Conservation (phyloP, 92 coral and sea anemone genomes). For the Umimayanthus kanabou region DNA sequence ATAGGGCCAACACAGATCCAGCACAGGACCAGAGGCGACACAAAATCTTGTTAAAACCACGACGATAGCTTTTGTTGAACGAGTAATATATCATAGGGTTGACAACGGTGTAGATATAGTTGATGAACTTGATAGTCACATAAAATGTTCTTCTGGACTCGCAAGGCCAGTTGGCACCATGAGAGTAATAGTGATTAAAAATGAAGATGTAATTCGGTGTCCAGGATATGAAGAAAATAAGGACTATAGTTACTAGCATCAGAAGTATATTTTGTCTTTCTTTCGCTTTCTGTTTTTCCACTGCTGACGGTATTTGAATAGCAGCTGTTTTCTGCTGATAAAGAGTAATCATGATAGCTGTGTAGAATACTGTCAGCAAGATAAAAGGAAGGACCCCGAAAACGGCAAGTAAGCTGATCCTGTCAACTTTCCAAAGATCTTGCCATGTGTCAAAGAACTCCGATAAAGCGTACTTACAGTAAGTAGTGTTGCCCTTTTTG, state of each 20-base stretch:
- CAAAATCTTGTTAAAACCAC: constrained; percentile 10
- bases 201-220: not conserved
- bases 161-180: not conserved
- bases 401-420: not conserved
- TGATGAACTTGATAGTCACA: not conserved
- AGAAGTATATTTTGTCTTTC: not conserved
- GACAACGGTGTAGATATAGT: not conserved
- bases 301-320: constrained; percentile 3
- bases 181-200: not conserved
- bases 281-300: not conserved
- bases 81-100: constrained; percentile 20
- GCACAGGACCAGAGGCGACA: not conserved
- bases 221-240: constrained; percentile 1
- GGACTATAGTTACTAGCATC: not conserved
- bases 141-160: not conserved
- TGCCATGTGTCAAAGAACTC: not conserved
- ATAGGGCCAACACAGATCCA: not conserved
- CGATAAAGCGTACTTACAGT: not conserved
- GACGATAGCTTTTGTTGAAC: constrained; percentile 12
- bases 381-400: not conserved
- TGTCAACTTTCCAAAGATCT: not conserved
- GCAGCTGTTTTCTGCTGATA: not conserved
- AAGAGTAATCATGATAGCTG: not conserved
- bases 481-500: not conserved
- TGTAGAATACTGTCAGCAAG: not conserved